phyloP scores from a whole-genome alignment of 1,140 invertebrate species.

The Pantala flavescens region DNA sequence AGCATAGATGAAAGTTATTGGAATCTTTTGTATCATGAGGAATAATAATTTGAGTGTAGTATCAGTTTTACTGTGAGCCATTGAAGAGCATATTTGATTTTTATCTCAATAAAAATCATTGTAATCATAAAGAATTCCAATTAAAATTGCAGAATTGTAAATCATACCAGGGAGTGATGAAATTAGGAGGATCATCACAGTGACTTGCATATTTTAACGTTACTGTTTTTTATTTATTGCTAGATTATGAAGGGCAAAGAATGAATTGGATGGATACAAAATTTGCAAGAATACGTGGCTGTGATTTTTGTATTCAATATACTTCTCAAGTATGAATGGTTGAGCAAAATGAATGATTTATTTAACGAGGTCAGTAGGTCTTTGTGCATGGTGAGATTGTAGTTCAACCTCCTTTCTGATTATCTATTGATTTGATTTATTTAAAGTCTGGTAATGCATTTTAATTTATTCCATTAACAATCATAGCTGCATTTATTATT shows the following conservation, averaged over 20 bases:
- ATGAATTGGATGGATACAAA: background rate
- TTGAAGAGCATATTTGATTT: background rate
- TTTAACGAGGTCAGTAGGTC: background rate
- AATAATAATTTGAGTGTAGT: background rate
- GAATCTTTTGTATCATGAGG: background rate
- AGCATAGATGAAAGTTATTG: background rate
- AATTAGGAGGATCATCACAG: no score
- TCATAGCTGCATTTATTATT: background rate
- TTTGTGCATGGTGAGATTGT: background rate
- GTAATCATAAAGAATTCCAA: background rate
- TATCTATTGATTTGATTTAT: background rate
- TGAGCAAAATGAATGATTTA: background rate
- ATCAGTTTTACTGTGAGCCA: background rate
- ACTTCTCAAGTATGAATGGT: background rate
- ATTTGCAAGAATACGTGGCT: background rate
- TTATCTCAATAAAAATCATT: background rate
- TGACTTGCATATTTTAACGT: no score
- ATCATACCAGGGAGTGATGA: background rate
- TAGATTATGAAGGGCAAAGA: no score
- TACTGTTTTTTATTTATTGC: no score
- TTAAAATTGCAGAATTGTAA: background rate
- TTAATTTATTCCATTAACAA: background rate
- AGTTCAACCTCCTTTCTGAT: background rate
- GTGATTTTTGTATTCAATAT: slow-evolving; percentile 8
- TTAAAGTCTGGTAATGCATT: background rate